Base-by-base conservation (phyloP, 1,140 invertebrate genomes). In the Lepeophtheirus salmonis region DNA sequence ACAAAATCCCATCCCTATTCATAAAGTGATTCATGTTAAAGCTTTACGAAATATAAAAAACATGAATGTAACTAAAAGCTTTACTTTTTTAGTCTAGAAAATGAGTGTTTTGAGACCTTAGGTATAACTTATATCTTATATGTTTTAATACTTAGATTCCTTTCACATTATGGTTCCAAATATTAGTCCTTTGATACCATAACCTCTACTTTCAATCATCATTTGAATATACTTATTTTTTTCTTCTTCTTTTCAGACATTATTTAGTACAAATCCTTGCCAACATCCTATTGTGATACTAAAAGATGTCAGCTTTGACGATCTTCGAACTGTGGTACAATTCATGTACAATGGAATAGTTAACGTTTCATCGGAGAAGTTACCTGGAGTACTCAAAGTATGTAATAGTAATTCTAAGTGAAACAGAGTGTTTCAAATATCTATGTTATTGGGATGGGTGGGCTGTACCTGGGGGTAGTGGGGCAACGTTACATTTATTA, bases 241-340 rank as follows among this genome's bases (percentile, higher is more conserved):
- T 54, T 54, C 23, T 54, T 54, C 17, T 54, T n/a, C 17, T 20
- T 54, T 57, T 17, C 55, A 57, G 26, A 17, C 16, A 16, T 25
- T 57, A 2, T 57, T 57, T 21, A 24, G 23, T 17, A 25, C 26
- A 16, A 85, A 85, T 72, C 84, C 84, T 23, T 85, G 83, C 67
- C 80, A 83, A 63, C 84, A 87, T 75, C 85, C 84, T 59, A 82
- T 89, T 48, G 83, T 89, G 62, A 84, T 88, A 71, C 83, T 89
- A 67, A 79, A 81, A 67, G 86, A 87, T 71, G 82, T 88, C 48
- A 82, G 82, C 67, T 86, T 79, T 66, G 80, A 83, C 64, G 83
- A 88, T 71, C 75, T 89, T 65, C 79, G 79, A 66, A 83, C 83
- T 17, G 79, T 89, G 56, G 77, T 89, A 18, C 80, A 85, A 68